These are phyloP conservation scores for Galago senegalensis DNA, from an alignment of 2,797 vertebrate species.

Conservation along the genomic window DNA sequence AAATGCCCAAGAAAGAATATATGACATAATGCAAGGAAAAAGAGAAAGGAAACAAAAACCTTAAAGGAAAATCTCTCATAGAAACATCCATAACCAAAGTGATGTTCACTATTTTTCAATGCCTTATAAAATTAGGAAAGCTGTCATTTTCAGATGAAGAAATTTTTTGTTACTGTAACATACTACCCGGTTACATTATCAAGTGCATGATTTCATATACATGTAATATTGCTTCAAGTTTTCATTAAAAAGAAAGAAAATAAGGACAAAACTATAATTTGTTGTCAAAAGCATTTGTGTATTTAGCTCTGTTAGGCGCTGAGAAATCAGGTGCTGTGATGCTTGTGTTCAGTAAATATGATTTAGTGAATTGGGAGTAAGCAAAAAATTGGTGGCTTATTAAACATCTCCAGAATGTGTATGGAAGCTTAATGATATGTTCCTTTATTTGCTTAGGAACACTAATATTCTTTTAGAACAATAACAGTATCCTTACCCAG, in stretches of 20 bases:
- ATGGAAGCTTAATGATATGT: conserved; percentile 4
- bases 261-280: background rate
- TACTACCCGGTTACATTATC: background rate
- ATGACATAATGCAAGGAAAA: background rate
- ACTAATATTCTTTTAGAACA: conserved; percentile 50
- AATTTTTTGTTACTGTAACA: background rate
- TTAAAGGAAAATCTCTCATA: background rate
- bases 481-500: background rate
- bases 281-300: background rate
- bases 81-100: background rate
- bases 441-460: conserved; percentile 34
- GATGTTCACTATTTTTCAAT: background rate
- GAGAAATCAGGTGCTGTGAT: background rate
- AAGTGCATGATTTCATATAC: background rate
- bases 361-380: conserved; percentile 10
- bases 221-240: background rate
- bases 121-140: background rate
- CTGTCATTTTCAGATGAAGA: background rate
- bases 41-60: background rate
- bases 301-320: background rate
- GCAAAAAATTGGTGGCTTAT: background rate
- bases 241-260: background rate
- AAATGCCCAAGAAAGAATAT: background rate
- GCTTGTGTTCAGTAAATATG: background rate
- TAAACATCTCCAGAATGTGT: background rate